Percentiles rank a stretch among this genome's conserved stretches.
Conservation (phyloP, 2,888 invertebrate species). For the Trisateles emortualis region DNA sequence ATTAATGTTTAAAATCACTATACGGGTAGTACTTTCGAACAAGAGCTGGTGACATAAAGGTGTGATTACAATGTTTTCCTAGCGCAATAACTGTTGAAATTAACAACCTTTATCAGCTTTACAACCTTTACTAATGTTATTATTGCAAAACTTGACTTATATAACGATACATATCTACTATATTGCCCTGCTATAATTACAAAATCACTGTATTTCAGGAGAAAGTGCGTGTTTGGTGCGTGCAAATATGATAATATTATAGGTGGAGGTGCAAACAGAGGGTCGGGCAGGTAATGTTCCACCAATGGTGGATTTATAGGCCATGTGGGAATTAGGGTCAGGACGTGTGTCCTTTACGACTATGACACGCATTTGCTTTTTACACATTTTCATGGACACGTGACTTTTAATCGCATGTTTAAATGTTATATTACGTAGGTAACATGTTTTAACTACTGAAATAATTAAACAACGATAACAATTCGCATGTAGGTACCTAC, state of each 20-base stretch:
- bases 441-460: constrained; percentile 1
- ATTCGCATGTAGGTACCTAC: too few species aligned
- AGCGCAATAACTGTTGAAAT: constrained; percentile 23
- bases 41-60: constrained; percentile 20
- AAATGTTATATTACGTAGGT: constrained; percentile 7
- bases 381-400: constrained; percentile 41
- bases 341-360: constrained; percentile 70
- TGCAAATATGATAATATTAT: constrained; percentile 48
- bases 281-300: constrained; percentile 68
- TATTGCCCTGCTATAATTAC: constrained; percentile 14
- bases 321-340: constrained; percentile 71
- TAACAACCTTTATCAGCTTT: constrained; percentile 22
- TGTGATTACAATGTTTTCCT: too few species aligned
- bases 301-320: constrained; percentile 74
- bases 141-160: constrained; percentile 7
- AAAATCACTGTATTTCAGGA: constrained; percentile 28
- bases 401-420: constrained; percentile 16
- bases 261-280: constrained; percentile 65
- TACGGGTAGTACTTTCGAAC: too few species aligned
- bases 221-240: constrained; percentile 34
- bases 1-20: too few species aligned
- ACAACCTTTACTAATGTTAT: constrained; percentile 4
- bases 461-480: background rate
- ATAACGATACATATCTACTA: constrained; percentile 4
- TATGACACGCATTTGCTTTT: constrained; percentile 55